Evolutionary conservation across 2,797 vertebrate species (phyloP), one percentile per base, ranked within the genome.

Genomic region (Cheracebus regulus): DNA sequence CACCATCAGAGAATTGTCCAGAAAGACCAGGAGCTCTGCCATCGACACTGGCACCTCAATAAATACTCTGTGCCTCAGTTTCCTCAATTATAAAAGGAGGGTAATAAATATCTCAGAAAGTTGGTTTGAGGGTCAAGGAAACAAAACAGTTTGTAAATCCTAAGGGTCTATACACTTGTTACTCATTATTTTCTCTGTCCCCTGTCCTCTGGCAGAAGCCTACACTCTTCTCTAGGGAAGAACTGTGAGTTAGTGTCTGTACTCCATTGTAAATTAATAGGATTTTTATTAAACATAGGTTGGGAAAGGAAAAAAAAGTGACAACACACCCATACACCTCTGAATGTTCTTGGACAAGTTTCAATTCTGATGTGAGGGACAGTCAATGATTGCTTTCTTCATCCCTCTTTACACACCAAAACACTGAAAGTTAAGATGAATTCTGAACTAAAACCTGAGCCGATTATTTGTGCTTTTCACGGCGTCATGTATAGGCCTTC

Each of bases 381-480:
- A 89, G 15, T 28, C n/a, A 78, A 75, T 20, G 85, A 81, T 44
- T 4, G 46, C 58, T 97, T 94, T 36, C 64, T 4, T 26, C 5
- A 67, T 4, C 12, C 4, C 41, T 46, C 24, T 72, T 88, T 67
- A 36, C 20, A 22, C 9, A 92, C 55, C 20, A 26, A 48, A 96
- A 97, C 52, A 96, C 50, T 46, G 0, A 10, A 96, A 90, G 28
- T 33, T 0, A 36, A 95, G 82, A 73, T 0, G 0, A 55, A 93
- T 76, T 95, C 39, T 57, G 78, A 57, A 61, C 30, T 61, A 93
- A 95, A 93, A 98, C 41, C 0, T 0, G 4, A 82, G 46, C 20
- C 93, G 95, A 28, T 58, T 83, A 86, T 70, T 88, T 96, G 79
- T 82, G 55, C 79, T 87, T 78, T 93, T 91, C n/a, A 94, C 11